Evolutionary conservation across 2,113 vertebrate genomes (phyloP).

Genomic region (Sylvia atricapilla): DNA sequence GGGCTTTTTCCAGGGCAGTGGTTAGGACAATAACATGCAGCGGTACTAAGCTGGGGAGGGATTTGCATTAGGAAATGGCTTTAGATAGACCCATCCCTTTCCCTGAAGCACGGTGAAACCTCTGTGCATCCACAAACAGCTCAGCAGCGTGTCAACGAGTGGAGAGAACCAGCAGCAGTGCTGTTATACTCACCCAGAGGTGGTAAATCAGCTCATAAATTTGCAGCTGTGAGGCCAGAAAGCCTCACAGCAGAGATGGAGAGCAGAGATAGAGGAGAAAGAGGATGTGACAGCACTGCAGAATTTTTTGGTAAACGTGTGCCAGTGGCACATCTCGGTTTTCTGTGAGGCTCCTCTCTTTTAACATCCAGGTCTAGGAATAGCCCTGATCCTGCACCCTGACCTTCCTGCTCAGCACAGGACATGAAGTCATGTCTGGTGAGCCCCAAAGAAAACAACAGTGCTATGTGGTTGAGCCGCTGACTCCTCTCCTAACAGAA

Average conservation of each 20-base stretch:
- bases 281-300: neutral
- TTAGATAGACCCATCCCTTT: neutral
- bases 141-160: accelerated
- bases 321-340: neutral
- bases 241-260: neutral
- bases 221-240: neutral
- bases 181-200: neutral
- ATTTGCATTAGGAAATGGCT: neutral
- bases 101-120: neutral
- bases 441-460: neutral
- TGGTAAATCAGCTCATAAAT: neutral
- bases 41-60: neutral
- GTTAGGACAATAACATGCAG: neutral
- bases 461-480: neutral
- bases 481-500: neutral
- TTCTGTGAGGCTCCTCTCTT: neutral
- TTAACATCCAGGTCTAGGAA: neutral
- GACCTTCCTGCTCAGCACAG: neutral
- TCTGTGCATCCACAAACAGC: neutral
- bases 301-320: neutral
- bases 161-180: neutral
- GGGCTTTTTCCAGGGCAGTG: neutral
- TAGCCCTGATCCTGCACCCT: neutral
- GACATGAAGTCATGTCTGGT: neutral
- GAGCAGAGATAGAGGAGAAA: neutral